Evolutionary conservation across 1,140 invertebrate species (phyloP), one percentile per base, ranked within the genome.

Genomic region (Leptonema lineaticorne): DNA sequence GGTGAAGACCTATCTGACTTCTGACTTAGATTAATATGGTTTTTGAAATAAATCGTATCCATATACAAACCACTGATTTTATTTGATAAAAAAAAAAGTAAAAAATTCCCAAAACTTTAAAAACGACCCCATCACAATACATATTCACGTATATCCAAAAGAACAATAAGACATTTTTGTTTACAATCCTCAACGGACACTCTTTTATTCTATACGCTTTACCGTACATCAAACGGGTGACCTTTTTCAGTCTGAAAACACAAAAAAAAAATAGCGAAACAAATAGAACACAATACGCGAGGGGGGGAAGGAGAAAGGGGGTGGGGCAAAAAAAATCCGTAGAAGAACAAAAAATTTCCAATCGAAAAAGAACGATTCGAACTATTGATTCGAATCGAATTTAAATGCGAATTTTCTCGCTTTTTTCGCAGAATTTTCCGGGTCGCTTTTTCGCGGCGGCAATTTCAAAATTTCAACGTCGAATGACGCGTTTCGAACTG

Each of bases 131-230:
- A n/a, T n/a, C n/a, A n/a, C n/a, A n/a, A 11, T 41, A 41, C 37
- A 41, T 16, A 14, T 41, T 4, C 2, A 41, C 11, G 37, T 3
- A 41, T 14, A 41, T 41, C n/a, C n/a, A n/a, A 37, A 20, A 9
- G 24, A 53, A 53, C 16, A 18, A 53, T 20, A 9, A 53, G 18
- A 53, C 48, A 53, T 11, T 18, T 26, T 20, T 53, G 20, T 53
- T 53, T 53, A 53, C 24, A 26, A 53, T 53, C 22, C 48, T 26
- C 48, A 14, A 53, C 11, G 48, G 48, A 53, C 48, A 22, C 48
- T 22, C 48, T 53, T 53, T 53, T 53, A 53, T 53, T 53, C 48
- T 53, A 53, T 20, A 53, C 48, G 48, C 20, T 53, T 53, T 53
- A 9, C 48, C 48, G 22, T 53, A 53, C 24, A 53, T 53, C 48